Percentiles rank a stretch among this genome's conserved stretches.
Evolutionary conservation across 2,113 vertebrate genomes (phyloP).

Genomic region (Acrocephalus kingi): DNA sequence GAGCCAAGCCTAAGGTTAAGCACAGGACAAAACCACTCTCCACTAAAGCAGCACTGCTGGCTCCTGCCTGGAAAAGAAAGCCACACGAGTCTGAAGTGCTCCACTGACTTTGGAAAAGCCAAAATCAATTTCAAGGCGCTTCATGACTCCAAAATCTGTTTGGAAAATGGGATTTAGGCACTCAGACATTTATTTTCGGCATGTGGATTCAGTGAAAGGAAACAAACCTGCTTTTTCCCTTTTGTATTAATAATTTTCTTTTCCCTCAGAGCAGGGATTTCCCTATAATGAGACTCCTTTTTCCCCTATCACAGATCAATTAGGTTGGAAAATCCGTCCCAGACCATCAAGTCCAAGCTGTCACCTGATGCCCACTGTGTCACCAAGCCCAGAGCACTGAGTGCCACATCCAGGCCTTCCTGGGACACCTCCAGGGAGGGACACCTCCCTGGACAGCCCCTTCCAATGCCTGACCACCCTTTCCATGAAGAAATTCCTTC

Average conservation of each 20-base stretch:
- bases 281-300: not conserved
- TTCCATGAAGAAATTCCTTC: not conserved
- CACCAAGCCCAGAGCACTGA: not conserved
- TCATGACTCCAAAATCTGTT: not conserved
- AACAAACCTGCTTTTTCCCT: not conserved
- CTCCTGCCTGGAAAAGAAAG: not conserved
- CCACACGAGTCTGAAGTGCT: not conserved
- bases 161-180: not conserved
- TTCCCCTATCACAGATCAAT: not conserved
- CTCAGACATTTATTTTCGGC: not conserved
- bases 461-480: not conserved
- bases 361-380: rapidly evolving
- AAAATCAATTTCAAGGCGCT: not conserved
- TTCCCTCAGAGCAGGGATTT: not conserved
- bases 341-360: rapidly evolving
- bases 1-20: not conserved
- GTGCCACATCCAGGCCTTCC: not conserved
- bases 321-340: not conserved
- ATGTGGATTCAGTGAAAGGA: not conserved
- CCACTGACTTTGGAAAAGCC: not conserved
- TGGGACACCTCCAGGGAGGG: not conserved
- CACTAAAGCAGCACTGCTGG: not conserved
- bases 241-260: not conserved
- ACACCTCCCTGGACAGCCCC: not conserved
- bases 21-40: rapidly evolving